Conservation (phyloP, 2,888 invertebrate genomes). For the Macrosoma leucophasiata region DNA sequence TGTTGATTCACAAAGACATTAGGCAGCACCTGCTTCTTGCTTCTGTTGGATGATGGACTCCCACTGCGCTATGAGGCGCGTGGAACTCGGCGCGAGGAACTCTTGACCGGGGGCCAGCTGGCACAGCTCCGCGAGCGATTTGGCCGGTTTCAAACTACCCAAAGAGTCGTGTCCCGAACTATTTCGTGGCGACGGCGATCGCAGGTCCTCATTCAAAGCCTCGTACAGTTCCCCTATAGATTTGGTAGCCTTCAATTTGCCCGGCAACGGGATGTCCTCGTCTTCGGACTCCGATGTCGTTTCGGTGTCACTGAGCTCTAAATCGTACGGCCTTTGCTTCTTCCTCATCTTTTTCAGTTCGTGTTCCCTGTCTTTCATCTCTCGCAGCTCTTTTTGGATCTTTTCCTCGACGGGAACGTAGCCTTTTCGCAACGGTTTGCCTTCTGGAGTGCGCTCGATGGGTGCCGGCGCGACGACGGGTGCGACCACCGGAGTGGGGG, state of each 20-base stretch:
- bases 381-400: slow-evolving; percentile 89
- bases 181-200: slow-evolving; percentile 65
- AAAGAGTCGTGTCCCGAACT: slow-evolving; percentile 63
- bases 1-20: slow-evolving; percentile 24
- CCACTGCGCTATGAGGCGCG: slow-evolving; percentile 86
- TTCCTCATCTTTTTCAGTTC: slow-evolving; percentile 83
- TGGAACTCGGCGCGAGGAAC: slow-evolving; percentile 80
- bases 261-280: slow-evolving; percentile 76
- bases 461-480: slow-evolving; percentile 46
- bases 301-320: slow-evolving; percentile 78
- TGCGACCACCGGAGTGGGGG: slow-evolving; percentile 48
- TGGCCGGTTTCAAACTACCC: slow-evolving; percentile 78
- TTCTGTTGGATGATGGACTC: slow-evolving; percentile 84
- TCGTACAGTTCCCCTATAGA: slow-evolving; percentile 82
- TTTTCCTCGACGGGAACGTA: slow-evolving; percentile 91
- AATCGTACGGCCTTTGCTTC: slow-evolving; percentile 77
- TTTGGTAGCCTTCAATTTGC: slow-evolving; percentile 78
- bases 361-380: slow-evolving; percentile 88
- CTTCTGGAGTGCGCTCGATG: slow-evolving; percentile 75
- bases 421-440: slow-evolving; percentile 82
- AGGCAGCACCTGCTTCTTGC: slow-evolving; percentile 72
- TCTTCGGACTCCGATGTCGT: slow-evolving; percentile 74
- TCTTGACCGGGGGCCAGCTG: slow-evolving; percentile 79
- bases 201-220: slow-evolving; percentile 64
- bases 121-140: slow-evolving; percentile 81